These are phyloP conservation scores for Salarias fasciatus DNA, from an alignment of 2,797 vertebrate species.

Conservation along the genomic window DNA sequence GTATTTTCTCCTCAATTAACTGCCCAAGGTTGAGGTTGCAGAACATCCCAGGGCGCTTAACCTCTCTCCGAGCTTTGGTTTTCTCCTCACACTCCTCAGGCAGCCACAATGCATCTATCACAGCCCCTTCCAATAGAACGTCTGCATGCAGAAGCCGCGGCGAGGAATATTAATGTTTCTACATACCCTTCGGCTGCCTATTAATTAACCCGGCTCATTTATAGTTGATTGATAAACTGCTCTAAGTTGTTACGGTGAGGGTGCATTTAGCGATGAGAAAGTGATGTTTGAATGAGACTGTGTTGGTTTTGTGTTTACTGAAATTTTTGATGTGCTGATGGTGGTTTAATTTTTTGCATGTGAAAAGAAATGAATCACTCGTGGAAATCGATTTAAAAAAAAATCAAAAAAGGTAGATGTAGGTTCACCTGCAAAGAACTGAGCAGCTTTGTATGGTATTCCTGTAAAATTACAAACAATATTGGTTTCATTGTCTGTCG, in stretches of 20 bases:
- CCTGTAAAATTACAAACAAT: too few species aligned
- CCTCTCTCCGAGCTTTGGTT: conserved; percentile 30
- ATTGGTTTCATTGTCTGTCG: too few species aligned
- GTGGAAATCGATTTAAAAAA: too few species aligned
- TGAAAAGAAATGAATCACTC: too few species aligned
- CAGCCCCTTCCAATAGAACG: conserved; percentile 36
- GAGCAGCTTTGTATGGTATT: too few species aligned
- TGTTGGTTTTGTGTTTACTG: conserved; percentile 36
- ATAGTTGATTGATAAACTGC: conserved; percentile 66
- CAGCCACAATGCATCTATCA: conserved; percentile 53
- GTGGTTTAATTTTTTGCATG: too few species aligned
- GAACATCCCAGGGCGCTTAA: conserved; percentile 51
- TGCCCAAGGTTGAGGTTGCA: conserved; percentile 58
- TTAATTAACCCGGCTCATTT: conserved; percentile 64
- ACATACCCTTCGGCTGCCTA: conserved; percentile 54
- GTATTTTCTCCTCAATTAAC: conserved; percentile 67
- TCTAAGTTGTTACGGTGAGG: conserved; percentile 33
- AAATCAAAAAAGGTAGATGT: too few species aligned
- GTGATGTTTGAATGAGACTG: conserved; percentile 18
- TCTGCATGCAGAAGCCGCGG: conserved; percentile 30
- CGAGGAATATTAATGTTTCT: conserved; percentile 59
- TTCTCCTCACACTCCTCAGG: conserved; percentile 14
- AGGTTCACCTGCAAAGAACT: too few species aligned
- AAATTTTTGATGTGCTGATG: too few species aligned
- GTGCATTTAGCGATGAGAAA: conserved; percentile 33